A percentile compares a stretch with the other conserved stretches of the same genome.
These are phyloP conservation scores for Darevskia mixta DNA, from an alignment of 2,797 vertebrate species.

Conservation along the genomic window DNA sequence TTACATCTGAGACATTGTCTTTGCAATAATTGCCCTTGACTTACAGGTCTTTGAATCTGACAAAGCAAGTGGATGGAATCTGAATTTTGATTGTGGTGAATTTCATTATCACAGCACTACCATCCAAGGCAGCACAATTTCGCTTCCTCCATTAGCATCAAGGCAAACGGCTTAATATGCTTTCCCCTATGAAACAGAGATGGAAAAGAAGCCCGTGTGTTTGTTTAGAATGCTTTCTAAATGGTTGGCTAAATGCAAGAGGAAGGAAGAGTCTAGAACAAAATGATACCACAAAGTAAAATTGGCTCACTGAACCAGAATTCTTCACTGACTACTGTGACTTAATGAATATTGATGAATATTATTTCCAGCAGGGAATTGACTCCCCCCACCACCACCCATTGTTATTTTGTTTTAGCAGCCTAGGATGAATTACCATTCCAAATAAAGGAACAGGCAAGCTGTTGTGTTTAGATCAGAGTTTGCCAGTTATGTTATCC, in stretches of 20 bases:
- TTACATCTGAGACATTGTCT: conserved; percentile 16
- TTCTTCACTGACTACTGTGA: not conserved
- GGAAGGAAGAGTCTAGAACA: not conserved
- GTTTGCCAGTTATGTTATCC: not conserved
- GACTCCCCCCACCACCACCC: not conserved
- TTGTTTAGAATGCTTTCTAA: conserved; percentile 16
- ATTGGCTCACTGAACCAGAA: not conserved
- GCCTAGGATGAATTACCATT: not conserved
- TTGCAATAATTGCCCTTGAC: conserved; percentile 6
- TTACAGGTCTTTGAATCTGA: not conserved
- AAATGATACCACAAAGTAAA: not conserved
- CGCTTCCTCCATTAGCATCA: not conserved
- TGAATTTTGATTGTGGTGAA: conserved; percentile 16
- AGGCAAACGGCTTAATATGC: not conserved
- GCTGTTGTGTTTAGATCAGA: not conserved
- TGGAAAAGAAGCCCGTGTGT: not conserved
- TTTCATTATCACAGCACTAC: conserved; percentile 22
- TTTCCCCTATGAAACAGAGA: not conserved
- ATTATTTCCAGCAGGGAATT: not conserved
- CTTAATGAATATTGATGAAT: conserved; percentile 1
- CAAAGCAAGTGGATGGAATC: conserved; percentile 19
- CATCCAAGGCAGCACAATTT: not conserved
- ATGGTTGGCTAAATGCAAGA: not conserved
- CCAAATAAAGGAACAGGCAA: not conserved
- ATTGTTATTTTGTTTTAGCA: not conserved